Evolutionary conservation across 2,113 vertebrate genomes (phyloP).

Genomic region (Anhinga rufa): DNA sequence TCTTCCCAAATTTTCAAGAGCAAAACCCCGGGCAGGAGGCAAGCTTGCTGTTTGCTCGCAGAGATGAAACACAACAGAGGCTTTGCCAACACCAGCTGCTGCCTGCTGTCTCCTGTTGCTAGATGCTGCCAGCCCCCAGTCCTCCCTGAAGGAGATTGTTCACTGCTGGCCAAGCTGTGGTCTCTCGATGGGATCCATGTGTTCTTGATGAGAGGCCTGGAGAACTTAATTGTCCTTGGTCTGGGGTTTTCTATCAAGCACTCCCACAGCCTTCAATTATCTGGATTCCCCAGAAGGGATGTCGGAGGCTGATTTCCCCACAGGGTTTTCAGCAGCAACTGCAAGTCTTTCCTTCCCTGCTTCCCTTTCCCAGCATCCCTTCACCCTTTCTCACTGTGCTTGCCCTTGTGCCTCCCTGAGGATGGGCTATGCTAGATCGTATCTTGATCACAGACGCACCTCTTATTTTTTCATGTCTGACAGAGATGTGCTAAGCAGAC

Average conservation of each 20-base stretch:
- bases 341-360: not conserved
- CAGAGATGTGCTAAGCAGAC: not conserved
- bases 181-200: not conserved
- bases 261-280: conserved; percentile 9
- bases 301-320: not conserved
- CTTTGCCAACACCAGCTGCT: not conserved
- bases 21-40: not conserved
- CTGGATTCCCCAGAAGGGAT: not conserved
- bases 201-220: not conserved
- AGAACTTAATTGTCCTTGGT: not conserved
- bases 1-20: not conserved
- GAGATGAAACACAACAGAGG: not conserved
- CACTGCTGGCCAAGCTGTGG: not conserved
- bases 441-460: not conserved
- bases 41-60: not conserved
- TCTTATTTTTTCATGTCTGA: not conserved
- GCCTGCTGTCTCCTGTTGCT: not conserved
- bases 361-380: not conserved
- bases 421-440: fast-evolving
- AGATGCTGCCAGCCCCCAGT: not conserved
- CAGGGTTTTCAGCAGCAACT: not conserved
- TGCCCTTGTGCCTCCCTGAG: fast-evolving
- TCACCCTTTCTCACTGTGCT: not conserved
- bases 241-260: not conserved
- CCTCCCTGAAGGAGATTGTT: not conserved